A percentile compares a stretch with the other conserved stretches of the same genome.
These are phyloP conservation scores for Pyrgus malvae DNA, from an alignment of 2,888 invertebrate species.

Conservation along the genomic window DNA sequence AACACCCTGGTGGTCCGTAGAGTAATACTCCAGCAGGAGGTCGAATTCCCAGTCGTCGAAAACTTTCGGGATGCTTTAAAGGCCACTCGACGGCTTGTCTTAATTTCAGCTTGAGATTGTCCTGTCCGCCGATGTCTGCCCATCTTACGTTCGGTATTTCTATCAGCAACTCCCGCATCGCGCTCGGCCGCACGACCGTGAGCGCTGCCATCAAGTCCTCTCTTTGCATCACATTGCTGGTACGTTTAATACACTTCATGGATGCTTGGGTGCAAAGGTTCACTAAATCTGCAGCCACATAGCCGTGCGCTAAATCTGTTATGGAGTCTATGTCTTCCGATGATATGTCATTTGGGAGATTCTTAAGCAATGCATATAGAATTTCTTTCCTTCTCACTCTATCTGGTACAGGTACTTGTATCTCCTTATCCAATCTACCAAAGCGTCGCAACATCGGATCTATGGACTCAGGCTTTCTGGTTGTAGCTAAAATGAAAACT, in stretches of 20 bases:
- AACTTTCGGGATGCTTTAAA: constrained; percentile 91
- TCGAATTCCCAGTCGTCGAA: constrained; percentile 88
- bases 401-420: constrained; percentile 90
- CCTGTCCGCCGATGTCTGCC: constrained; percentile 97
- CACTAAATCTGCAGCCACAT: constrained; percentile 93
- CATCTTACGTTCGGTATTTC: constrained; percentile 95
- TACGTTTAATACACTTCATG: constrained; percentile 81
- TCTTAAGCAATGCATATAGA: constrained; percentile 83
- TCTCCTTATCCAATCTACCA: constrained; percentile 90
- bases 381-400: constrained; percentile 85
- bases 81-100: constrained; percentile 97
- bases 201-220: constrained; percentile 85
- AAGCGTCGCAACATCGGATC: constrained; percentile 89
- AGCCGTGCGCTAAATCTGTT: constrained; percentile 91
- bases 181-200: constrained; percentile 90
- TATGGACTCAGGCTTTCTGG: constrained; percentile 88
- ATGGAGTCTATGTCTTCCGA: constrained; percentile 82
- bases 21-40: constrained; percentile 95
- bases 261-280: constrained; percentile 89
- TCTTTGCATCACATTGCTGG: constrained; percentile 54
- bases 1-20: constrained; percentile 99
- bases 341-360: constrained; percentile 79
- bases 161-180: constrained; percentile 93
- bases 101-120: constrained; percentile 91
- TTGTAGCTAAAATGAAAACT: constrained; percentile 89